A percentile compares a stretch with the other conserved stretches of the same genome.
Evolutionary conservation across 2,797 vertebrate species (phyloP).

Genomic region (Sebastes minor): DNA sequence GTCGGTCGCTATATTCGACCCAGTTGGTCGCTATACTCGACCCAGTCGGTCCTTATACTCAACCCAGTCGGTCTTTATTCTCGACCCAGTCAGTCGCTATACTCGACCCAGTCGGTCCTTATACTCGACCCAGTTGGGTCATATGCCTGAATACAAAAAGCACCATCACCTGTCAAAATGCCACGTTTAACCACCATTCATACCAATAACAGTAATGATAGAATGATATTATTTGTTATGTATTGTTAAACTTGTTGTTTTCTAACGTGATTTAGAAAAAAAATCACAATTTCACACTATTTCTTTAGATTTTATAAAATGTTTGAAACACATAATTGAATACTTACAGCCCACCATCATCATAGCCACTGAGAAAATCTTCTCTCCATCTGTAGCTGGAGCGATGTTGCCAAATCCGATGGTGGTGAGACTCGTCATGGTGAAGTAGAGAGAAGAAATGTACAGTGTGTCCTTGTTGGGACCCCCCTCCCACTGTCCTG

Average conservation of each 20-base stretch:
- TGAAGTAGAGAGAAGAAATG: constrained; percentile 98
- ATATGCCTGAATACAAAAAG: too few species aligned
- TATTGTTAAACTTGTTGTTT: constrained; percentile 10
- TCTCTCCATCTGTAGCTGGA: constrained; percentile 95
- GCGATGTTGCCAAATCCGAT: constrained; percentile 99
- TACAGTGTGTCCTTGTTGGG: constrained; percentile 96
- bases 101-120: too few species aligned
- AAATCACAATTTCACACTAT: background rate
- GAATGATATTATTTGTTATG: constrained; percentile 1
- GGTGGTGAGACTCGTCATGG: constrained; percentile 99
- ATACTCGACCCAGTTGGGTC: too few species aligned
- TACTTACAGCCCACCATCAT: constrained; percentile 99
- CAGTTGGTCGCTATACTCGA: too few species aligned
- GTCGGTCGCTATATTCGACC: too few species aligned
- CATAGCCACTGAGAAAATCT: constrained; percentile 98
- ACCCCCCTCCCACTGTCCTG: constrained; percentile 95
- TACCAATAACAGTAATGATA: background rate
- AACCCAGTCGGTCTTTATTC: too few species aligned
- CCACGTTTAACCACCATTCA: background rate
- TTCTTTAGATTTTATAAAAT: background rate
- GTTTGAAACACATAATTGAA: background rate
- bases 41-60: too few species aligned
- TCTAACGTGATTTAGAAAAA: background rate
- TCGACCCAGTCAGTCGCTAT: too few species aligned
- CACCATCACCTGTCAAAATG: too few species aligned